Percentiles rank a stretch among this genome's conserved stretches.
These are phyloP conservation scores for Pelagia noctiluca DNA, from an alignment of 30 jellyfish, hydroid and myxozoan species.

Conservation along the genomic window DNA sequence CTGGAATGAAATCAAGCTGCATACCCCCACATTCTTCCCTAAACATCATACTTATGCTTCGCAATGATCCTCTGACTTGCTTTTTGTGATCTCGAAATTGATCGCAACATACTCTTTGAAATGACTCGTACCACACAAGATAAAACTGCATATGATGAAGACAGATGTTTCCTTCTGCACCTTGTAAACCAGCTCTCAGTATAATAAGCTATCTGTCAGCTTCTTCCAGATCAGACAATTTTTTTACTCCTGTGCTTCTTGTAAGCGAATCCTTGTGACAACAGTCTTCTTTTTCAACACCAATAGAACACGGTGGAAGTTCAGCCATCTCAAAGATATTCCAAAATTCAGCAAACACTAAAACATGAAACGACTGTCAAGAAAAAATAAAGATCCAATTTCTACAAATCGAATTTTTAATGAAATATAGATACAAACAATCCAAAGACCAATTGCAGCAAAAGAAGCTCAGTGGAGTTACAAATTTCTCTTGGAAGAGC, in stretches of 20 bases:
- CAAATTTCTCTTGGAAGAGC: not conserved
- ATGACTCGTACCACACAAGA: slow-evolving; percentile 2
- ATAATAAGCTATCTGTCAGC: not conserved
- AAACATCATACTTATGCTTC: not conserved
- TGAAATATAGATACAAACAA: too few species aligned
- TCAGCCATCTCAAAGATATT: not conserved
- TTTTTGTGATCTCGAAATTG: slow-evolving; percentile 6
- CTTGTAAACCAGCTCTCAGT: not conserved
- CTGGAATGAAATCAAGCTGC: not conserved
- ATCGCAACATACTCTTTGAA: slow-evolving; percentile 1
- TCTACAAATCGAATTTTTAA: too few species aligned
- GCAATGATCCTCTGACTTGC: not conserved
- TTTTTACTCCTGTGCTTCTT: not conserved
- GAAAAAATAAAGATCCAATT: too few species aligned
- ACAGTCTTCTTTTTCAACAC: not conserved
- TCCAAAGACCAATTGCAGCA: too few species aligned
- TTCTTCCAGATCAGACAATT: not conserved
- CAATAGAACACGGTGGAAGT: slow-evolving; percentile 3
- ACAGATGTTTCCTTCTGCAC: slow-evolving; percentile 13
- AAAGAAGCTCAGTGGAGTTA: slow-evolving; percentile 1
- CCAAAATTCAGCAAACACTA: not conserved
- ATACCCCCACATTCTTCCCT: not conserved
- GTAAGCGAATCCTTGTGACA: not conserved
- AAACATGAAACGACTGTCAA: too few species aligned
- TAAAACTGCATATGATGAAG: slow-evolving; percentile 1